Percentiles rank a stretch among this genome's conserved stretches.
These are phyloP conservation scores for Drosophila limbata DNA, from an alignment of 2,888 invertebrate species.

Conservation along the genomic window DNA sequence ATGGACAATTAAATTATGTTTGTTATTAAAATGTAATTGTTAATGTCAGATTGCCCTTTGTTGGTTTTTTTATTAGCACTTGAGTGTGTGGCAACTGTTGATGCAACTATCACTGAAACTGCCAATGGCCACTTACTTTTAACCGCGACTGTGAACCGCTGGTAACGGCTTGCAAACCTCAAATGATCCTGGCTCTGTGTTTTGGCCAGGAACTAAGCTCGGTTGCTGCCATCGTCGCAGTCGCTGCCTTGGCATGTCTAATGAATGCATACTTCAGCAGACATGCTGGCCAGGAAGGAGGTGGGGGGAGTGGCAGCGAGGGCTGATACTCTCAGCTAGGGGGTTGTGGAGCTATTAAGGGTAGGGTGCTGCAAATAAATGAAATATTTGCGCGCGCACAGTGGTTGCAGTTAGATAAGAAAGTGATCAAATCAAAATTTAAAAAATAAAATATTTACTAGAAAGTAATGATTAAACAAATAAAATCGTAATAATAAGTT, in stretches of 20 bases:
- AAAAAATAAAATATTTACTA: background rate
- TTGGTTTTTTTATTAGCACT: constrained; percentile 3
- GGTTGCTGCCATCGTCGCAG: constrained; percentile 50
- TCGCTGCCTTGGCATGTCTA: constrained; percentile 64
- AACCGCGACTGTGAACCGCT: constrained; percentile 74
- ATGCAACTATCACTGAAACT: constrained; percentile 31
- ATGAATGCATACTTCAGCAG: constrained; percentile 71
- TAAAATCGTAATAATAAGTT: background rate
- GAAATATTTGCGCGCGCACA: constrained; percentile 78
- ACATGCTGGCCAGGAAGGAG: constrained; percentile 7
- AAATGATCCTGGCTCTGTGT: constrained; percentile 83
- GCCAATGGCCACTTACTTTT: constrained; percentile 41
- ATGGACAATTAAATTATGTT: background rate
- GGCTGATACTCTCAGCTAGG: constrained; percentile 9
- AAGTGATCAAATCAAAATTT: background rate
- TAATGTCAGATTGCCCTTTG: background rate
- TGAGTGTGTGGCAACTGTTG: constrained; percentile 20
- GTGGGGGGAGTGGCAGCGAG: background rate
- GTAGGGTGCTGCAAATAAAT: constrained; percentile 75
- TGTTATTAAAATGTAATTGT: constrained; percentile 34
- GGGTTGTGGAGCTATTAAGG: constrained; percentile 29
- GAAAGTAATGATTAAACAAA: background rate
- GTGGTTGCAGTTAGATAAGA: constrained; percentile 21
- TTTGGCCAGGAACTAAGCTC: constrained; percentile 82
- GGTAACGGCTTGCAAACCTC: constrained; percentile 73